Percentiles rank a stretch among this genome's conserved stretches.
Evolutionary conservation across 2,797 vertebrate genomes (phyloP).

Genomic region (Onychomys torridus): DNA sequence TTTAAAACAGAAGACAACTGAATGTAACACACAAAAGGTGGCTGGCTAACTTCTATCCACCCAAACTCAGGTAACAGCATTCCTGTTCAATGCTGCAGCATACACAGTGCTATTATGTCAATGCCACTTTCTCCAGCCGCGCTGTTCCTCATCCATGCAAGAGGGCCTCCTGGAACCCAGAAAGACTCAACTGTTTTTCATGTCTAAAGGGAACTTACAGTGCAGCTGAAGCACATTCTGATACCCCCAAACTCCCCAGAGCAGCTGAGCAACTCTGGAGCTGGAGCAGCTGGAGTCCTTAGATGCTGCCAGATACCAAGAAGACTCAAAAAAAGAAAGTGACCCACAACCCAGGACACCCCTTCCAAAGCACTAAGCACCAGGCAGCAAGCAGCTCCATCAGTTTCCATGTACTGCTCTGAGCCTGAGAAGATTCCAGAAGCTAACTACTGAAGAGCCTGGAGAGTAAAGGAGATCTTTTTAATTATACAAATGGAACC

Average conservation of each 20-base stretch:
- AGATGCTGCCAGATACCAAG: background rate
- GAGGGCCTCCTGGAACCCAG: background rate
- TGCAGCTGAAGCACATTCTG: background rate
- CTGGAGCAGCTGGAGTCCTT: conserved; percentile 7
- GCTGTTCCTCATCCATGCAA: background rate
- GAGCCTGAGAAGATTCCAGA: background rate
- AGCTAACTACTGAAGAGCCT: background rate
- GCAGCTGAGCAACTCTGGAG: conserved; percentile 9
- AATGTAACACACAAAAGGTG: background rate
- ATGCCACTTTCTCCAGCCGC: background rate
- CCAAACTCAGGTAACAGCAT: conserved; percentile 29
- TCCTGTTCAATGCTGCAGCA: background rate
- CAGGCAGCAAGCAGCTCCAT: background rate
- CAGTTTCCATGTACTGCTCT: background rate
- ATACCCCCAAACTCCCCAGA: background rate
- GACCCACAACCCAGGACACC: background rate
- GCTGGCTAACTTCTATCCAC: background rate
- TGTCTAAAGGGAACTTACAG: background rate
- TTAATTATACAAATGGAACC: conserved; percentile 13
- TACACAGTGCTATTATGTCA: background rate
- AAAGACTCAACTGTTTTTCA: background rate
- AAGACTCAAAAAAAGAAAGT: background rate
- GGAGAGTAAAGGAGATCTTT: background rate
- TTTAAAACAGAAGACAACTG: conserved; percentile 13
- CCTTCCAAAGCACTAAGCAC: background rate